Evolutionary conservation across 2,888 invertebrate species (phyloP), one percentile per base, ranked within the genome.

Genomic region (Acleris literana): DNA sequence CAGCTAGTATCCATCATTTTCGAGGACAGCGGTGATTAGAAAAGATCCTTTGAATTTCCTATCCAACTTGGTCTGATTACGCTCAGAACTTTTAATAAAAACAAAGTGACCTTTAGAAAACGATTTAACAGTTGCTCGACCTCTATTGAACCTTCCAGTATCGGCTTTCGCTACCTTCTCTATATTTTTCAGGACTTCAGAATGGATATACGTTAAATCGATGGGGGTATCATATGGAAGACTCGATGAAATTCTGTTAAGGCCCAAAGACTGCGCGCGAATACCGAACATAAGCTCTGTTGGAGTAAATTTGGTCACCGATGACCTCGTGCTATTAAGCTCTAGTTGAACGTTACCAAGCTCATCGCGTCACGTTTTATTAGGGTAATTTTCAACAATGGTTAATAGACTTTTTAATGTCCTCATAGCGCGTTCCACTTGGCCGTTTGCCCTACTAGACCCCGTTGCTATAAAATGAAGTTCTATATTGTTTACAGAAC

Each of bases 281-380:
- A 56, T 56, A 6, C 43, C 55, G 6, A 56, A 20, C 20, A 56
- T 44, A 0, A 56, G 16, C n/a, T 56, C 55, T 0, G 55, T 44
- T 0, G 55, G 43, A 0, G 44, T 6, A 7, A n/a, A 56, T 2
- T n/a, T 20, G 2, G 55, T 56, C 3, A 56, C 55, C 0, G 5
- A 11, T 0, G 48, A 51, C 16, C 1, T 20, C 0, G 66, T 62
- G 13, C 66, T 51, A 17, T 57, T 62, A 4, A 66, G 7, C 3
- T 48, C 57, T 3, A 66, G n/a, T 43, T 76, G 77, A 6, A 77
- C 57, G 0, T 72, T 66, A 1, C 49, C 60, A 7, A 77, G 43
- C 17, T 72, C 74, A 3, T 74, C 74, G 1, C 71, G 71, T 75
- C 75, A 76, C 0, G 60, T 29, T 46, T 69, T 71, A 7, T 71